Evolutionary conservation across 2,888 invertebrate species (phyloP).

Genomic region (Agrypnus murinus): DNA sequence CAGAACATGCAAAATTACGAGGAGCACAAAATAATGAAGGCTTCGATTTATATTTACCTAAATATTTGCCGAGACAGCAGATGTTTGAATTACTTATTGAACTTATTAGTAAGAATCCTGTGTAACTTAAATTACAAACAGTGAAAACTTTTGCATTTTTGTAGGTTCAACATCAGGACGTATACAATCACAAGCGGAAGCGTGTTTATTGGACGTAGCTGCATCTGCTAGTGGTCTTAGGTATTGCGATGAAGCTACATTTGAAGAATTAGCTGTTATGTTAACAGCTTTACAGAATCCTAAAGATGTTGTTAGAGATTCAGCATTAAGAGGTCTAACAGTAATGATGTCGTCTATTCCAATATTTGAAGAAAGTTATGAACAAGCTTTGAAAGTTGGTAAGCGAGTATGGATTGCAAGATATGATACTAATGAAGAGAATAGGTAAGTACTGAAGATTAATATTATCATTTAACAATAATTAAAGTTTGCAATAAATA

Average conservation of each 20-base stretch:
- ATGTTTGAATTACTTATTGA: conserved; percentile 88
- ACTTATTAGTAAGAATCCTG: conserved; percentile 79
- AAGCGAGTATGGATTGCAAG: conserved; percentile 89
- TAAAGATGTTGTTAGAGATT: conserved; percentile 83
- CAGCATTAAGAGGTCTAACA: conserved; percentile 83
- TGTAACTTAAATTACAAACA: neutral
- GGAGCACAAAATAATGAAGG: conserved; percentile 67
- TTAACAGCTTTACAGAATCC: conserved; percentile 85
- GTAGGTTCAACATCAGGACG: conserved; percentile 78
- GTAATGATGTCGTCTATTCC: conserved; percentile 79
- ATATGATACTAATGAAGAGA: conserved; percentile 86
- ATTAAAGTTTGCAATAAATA: neutral
- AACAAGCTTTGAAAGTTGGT: conserved; percentile 76
- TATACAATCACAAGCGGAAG: conserved; percentile 85
- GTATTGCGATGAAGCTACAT: conserved; percentile 77
- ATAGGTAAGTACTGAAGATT: conserved; percentile 72
- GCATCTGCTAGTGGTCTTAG: conserved; percentile 81
- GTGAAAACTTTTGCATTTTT: conserved; percentile 35
- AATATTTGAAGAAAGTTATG: conserved; percentile 74
- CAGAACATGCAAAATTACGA: conserved; percentile 82
- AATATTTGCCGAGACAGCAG: conserved; percentile 85
- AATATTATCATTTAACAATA: neutral
- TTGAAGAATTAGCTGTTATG: conserved; percentile 84
- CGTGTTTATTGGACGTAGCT: conserved; percentile 88
- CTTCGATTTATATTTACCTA: conserved; percentile 80